Evolutionary conservation across 2,113 vertebrate genomes (phyloP).

Genomic region (Xenopus borealis): DNA sequence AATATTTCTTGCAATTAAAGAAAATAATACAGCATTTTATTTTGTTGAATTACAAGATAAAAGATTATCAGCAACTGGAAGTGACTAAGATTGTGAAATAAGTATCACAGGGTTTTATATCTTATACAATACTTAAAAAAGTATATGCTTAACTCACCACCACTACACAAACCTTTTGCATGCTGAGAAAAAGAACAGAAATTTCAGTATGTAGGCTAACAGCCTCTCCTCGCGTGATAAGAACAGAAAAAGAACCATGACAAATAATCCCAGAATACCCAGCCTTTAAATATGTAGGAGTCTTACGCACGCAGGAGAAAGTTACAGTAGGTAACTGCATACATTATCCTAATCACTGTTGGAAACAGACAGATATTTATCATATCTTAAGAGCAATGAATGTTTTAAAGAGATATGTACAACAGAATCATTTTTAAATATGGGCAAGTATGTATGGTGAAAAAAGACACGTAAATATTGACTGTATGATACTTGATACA

Average conservation of each 20-base stretch:
- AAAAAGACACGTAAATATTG: too few species aligned
- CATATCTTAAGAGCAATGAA: background rate
- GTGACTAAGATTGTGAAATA: too few species aligned
- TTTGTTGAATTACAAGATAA: too few species aligned
- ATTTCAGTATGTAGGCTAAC: conserved; percentile 57
- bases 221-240: conserved; percentile 75
- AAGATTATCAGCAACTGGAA: too few species aligned
- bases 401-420: background rate
- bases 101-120: too few species aligned
- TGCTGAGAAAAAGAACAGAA: conserved; percentile 3
- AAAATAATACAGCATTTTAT: too few species aligned
- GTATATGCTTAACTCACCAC: too few species aligned
- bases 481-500: too few species aligned
- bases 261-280: conserved; percentile 83
- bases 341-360: conserved; percentile 66
- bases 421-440: background rate
- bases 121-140: too few species aligned
- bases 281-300: conserved; percentile 88
- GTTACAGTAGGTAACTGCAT: conserved; percentile 64
- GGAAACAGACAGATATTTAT: conserved; percentile 18
- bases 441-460: background rate
- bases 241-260: conserved; percentile 72
- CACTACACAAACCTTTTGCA: conserved; percentile 9
- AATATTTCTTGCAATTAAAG: too few species aligned
- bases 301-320: conserved; percentile 74